phyloP scores from a whole-genome alignment of 2,888 invertebrate species.

The Drosophila peninsularis region DNA sequence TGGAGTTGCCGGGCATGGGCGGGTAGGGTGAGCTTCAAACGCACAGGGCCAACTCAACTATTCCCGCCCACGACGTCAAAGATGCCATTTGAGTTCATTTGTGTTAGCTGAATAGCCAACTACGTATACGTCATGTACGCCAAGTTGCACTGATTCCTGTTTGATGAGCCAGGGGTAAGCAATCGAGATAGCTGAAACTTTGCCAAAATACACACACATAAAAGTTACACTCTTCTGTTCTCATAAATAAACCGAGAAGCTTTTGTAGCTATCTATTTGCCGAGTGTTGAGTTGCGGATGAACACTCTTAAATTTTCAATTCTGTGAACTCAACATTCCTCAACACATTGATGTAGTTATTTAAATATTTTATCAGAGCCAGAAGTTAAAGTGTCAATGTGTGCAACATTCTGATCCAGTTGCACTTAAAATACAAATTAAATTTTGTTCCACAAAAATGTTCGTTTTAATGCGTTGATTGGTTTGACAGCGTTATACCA shows the following conservation, averaged over 20 bases:
- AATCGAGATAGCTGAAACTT: slow-evolving; percentile 12
- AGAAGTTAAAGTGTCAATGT: neutral
- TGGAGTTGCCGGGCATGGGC: neutral
- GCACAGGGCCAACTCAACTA: slow-evolving; percentile 8
- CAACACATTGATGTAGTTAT: neutral
- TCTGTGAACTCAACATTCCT: neutral
- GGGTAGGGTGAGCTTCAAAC: neutral
- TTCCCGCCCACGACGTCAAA: slow-evolving; percentile 19
- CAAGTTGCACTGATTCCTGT: slow-evolving; percentile 22
- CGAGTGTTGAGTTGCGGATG: neutral
- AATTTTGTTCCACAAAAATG: slow-evolving; percentile 5
- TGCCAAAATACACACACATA: neutral
- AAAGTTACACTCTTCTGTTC: slow-evolving; percentile 7
- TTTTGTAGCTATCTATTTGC: neutral
- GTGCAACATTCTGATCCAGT: neutral
- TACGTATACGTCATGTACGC: slow-evolving; percentile 36
- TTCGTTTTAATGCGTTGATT: slow-evolving; percentile 6
- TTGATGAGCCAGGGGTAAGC: slow-evolving; percentile 16
- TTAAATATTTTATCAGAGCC: neutral
- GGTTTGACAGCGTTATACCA: slow-evolving; percentile 1
- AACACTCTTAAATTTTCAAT: neutral
- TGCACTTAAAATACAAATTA: neutral
- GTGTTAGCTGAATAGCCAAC: slow-evolving; percentile 29
- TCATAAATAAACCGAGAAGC: slow-evolving; percentile 6
- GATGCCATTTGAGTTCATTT: slow-evolving; percentile 44